These are phyloP conservation scores for Acanthis flammea DNA, from an alignment of 2,797 vertebrate species.

Conservation along the genomic window DNA sequence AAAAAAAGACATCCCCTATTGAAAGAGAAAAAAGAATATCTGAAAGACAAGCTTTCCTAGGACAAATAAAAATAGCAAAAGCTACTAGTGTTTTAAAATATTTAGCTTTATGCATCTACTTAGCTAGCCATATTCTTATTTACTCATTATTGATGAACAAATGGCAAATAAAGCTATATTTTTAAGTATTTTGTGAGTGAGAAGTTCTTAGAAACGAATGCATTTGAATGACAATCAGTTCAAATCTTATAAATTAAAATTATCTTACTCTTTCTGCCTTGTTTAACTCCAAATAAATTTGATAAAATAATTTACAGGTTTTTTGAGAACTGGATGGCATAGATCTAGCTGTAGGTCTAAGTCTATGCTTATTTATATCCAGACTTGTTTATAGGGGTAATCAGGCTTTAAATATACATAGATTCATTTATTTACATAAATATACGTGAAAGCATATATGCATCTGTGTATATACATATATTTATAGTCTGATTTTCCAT, in stretches of 20 bases:
- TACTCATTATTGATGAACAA: neutral
- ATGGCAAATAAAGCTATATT: neutral
- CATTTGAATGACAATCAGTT: neutral
- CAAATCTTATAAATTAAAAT: neutral
- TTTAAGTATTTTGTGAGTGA: neutral
- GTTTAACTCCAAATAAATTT: neutral
- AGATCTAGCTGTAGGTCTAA: neutral
- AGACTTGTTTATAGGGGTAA: neutral
- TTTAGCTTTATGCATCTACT: neutral
- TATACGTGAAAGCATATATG: neutral
- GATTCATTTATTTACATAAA: neutral
- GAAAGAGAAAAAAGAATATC: neutral
- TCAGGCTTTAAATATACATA: neutral
- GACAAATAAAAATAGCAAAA: neutral
- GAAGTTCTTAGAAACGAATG: neutral
- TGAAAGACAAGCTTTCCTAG: neutral
- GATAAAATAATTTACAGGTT: neutral
- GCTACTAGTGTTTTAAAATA: neutral
- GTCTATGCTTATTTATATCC: neutral
- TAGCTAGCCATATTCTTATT: neutral
- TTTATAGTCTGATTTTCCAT: neutral
- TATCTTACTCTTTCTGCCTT: neutral
- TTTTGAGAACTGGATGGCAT: neutral
- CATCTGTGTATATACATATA: neutral
- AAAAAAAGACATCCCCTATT: fast-evolving